Evolutionary conservation across 2,797 vertebrate genomes (phyloP).

Genomic region (Leptodactylus fallax): DNA sequence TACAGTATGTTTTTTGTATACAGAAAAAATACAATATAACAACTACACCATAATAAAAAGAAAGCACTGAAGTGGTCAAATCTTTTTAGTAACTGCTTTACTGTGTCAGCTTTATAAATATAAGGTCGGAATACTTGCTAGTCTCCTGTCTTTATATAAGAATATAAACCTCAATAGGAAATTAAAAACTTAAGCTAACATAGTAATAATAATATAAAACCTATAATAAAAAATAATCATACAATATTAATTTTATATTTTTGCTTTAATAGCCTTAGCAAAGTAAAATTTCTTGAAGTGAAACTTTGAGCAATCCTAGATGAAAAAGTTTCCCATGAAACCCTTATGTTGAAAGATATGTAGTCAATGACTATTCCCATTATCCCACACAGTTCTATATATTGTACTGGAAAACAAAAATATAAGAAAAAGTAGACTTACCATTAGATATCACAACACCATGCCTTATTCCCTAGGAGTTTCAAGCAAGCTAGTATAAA

Average conservation of each 20-base stretch:
- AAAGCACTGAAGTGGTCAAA: background rate
- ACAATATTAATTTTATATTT: background rate
- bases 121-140: background rate
- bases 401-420: conserved; percentile 34
- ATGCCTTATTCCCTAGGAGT: conserved; percentile 70
- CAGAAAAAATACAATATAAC: background rate
- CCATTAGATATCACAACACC: conserved; percentile 74
- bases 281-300: background rate
- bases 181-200: no score
- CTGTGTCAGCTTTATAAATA: background rate
- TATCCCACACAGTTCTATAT: conserved; percentile 11
- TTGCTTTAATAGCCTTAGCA: background rate
- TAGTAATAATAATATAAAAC: background rate
- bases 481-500: conserved; percentile 67
- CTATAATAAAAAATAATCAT: background rate
- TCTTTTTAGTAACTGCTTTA: conserved; percentile 12
- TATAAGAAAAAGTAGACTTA: conserved; percentile 72
- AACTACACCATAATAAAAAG: background rate
- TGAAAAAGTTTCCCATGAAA: conserved; percentile 17
- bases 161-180: conserved; percentile 10
- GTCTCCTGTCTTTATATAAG: conserved; percentile 12
- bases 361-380: background rate
- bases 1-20: no score
- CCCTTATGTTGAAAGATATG: conserved; percentile 3
- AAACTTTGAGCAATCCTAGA: conserved; percentile 18